Percentiles rank a stretch among this genome's conserved stretches.
phyloP scores from a whole-genome alignment of 2,888 invertebrate species.

The Chrysina gloriosa region DNA sequence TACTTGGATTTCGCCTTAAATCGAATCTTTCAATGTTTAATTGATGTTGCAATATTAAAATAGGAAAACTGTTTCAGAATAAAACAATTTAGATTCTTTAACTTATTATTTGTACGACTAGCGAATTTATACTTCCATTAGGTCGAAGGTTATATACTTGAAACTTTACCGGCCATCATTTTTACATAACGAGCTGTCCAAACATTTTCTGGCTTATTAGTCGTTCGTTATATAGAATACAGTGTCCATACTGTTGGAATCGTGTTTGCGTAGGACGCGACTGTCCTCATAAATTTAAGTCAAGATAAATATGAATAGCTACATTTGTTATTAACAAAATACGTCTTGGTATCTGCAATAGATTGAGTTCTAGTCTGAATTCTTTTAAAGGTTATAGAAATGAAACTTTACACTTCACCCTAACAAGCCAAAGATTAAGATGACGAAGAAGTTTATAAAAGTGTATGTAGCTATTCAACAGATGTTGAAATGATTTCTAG shows the following conservation, averaged over 20 bases:
- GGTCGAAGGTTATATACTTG: background rate
- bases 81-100: background rate
- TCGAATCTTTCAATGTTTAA: no score
- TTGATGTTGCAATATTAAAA: no score
- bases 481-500: no score
- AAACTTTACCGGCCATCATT: background rate
- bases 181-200: background rate
- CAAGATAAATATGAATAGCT: conserved; percentile 17
- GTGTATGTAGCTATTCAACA: no score
- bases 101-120: background rate
- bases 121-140: background rate
- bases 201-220: conserved; percentile 16
- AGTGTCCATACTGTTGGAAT: background rate
- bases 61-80: background rate
- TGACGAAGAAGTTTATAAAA: no score
- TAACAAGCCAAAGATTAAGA: no score
- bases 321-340: background rate
- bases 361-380: background rate
- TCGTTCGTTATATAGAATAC: background rate
- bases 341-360: background rate
- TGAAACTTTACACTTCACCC: no score
- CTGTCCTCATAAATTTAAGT: background rate
- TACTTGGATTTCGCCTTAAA: no score
- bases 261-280: conserved; percentile 5
- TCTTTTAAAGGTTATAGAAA: background rate